Conservation (phyloP, 2,113 vertebrate genomes). For the Perca schrenkii region DNA sequence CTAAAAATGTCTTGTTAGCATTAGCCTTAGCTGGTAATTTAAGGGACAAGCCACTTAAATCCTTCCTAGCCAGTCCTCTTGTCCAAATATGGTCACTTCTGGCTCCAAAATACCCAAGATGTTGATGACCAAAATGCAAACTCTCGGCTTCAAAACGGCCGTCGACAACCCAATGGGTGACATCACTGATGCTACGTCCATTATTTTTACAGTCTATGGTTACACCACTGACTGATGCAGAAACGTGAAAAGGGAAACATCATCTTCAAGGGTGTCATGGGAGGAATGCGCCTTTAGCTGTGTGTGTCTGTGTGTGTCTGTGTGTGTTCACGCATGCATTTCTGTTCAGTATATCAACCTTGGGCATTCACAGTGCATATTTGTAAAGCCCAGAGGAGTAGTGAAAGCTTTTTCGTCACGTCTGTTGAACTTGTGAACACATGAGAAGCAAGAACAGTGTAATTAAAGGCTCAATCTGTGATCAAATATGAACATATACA, state of each 20-base stretch:
- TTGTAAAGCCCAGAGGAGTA: background rate
- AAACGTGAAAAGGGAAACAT: conserved; percentile 29
- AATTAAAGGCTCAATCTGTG: conserved; percentile 7
- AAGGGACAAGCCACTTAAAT: no score
- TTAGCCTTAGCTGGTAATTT: no score
- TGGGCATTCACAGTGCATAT: background rate
- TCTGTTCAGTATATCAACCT: conserved; percentile 4
- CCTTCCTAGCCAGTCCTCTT: no score
- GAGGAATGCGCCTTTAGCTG: background rate
- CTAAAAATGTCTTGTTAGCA: no score
- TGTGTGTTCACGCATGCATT: background rate
- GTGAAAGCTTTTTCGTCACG: background rate
- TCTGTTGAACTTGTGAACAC: conserved; percentile 19
- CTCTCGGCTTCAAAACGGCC: no score
- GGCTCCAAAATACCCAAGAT: no score
- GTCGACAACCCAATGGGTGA: no score
- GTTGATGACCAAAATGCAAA: no score
- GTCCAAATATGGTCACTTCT: no score
- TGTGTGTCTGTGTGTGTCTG: background rate
- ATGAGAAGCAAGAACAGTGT: background rate
- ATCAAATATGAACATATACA: background rate
- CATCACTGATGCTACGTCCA: no score
- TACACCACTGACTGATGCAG: conserved; percentile 3
- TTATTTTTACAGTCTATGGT: background rate
- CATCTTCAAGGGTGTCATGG: background rate